phyloP scores from a whole-genome alignment of 2,113 vertebrate genomes.

The Brachyhypopomus gauderio region DNA sequence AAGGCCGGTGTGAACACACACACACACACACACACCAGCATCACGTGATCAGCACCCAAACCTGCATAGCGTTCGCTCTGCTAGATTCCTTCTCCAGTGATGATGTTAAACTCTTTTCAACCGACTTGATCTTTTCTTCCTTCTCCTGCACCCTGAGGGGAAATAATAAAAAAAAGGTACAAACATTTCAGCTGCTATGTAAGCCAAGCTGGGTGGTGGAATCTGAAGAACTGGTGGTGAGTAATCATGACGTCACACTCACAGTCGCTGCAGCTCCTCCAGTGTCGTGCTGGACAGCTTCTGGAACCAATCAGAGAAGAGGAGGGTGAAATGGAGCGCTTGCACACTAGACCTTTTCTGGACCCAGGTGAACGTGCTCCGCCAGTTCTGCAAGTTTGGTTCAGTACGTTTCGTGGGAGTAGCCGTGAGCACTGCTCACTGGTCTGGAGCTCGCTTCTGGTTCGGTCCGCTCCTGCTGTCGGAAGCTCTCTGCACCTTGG shows the following conservation, averaged over 20 bases:
- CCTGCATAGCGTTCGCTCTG: conserved; percentile 68
- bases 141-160: conserved; percentile 84
- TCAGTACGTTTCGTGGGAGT: no score
- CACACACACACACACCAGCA: no score
- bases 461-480: no score
- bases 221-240: not conserved
- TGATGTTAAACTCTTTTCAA: conserved; percentile 83
- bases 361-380: no score
- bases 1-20: not conserved
- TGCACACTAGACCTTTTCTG: no score
- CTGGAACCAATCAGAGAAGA: conserved; percentile 63
- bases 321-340: not conserved
- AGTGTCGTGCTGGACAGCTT: conserved; percentile 80
- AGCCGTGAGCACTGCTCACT: no score
- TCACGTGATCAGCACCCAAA: conserved; percentile 38
- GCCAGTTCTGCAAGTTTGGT: no score
- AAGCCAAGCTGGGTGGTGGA: no score
- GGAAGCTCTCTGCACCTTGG: no score
- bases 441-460: no score
- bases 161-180: not conserved
- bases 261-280: conserved; percentile 88
- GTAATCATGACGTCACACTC: conserved; percentile 67
- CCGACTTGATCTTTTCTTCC: conserved; percentile 82
- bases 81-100: conserved; percentile 77
- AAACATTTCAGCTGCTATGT: not conserved